Percentiles rank a stretch among this genome's conserved stretches.
Conservation (phyloP, 2,113 vertebrate species). For the Rhinogobius similis region DNA sequence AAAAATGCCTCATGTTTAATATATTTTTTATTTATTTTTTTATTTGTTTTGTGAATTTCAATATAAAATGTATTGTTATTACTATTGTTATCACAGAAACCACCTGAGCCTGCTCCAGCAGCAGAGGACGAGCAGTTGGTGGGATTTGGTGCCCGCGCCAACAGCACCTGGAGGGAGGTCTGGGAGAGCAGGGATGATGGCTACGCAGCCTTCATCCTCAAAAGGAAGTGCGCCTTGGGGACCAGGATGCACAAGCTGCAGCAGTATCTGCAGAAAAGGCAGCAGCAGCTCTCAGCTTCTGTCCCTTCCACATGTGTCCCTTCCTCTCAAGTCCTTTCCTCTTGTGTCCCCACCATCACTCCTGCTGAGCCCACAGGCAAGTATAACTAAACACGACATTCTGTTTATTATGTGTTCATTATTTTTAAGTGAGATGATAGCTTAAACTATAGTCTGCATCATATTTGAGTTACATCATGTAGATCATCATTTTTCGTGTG, state of each 20-base stretch:
- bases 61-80: no score
- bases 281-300: not conserved
- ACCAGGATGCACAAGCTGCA: not conserved
- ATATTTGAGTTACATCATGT: not conserved
- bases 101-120: no score
- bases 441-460: not conserved
- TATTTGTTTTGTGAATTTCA: no score
- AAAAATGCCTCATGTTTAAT: no score
- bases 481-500: not conserved
- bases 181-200: no score
- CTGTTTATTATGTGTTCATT: not conserved
- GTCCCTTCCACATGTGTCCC: no score
- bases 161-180: not conserved
- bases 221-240: not conserved
- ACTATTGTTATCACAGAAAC: no score
- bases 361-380: not conserved
- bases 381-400: not conserved
- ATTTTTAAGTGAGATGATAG: not conserved
- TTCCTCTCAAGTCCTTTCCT: no score
- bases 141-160: not conserved
- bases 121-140: no score
- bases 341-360: not conserved
- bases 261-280: not conserved
- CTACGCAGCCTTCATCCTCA: not conserved
- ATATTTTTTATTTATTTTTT: no score